Percentiles rank a stretch among this genome's conserved stretches.
Conservation (phyloP, 1,140 invertebrate species). For the Drosophila azteca region DNA sequence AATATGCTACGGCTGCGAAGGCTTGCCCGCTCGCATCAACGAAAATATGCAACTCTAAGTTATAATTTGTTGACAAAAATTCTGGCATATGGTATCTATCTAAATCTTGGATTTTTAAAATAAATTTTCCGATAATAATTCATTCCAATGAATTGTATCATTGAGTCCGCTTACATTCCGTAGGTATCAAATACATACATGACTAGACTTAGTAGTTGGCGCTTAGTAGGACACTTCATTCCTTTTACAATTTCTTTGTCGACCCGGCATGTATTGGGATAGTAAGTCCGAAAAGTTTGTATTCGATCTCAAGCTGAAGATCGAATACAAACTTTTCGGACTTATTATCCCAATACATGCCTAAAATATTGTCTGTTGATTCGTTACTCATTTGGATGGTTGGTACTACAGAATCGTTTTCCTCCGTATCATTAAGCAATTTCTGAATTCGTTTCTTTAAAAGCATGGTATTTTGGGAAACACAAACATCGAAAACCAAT, state of each 20-base stretch:
- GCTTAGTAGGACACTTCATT: slow-evolving; percentile 21
- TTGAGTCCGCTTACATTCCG: slow-evolving; percentile 12
- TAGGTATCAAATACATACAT: slow-evolving; percentile 45
- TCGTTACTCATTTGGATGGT: too few species aligned
- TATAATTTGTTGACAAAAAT: not conserved
- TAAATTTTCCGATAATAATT: too few species aligned
- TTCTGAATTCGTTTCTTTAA: too few species aligned
- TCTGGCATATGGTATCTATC: too few species aligned
- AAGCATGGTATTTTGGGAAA: too few species aligned
- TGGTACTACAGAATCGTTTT: too few species aligned
- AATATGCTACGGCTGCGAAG: not conserved
- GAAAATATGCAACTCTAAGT: not conserved
- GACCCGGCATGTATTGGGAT: too few species aligned
- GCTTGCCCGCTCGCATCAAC: not conserved
- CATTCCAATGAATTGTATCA: not conserved
- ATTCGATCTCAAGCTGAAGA: too few species aligned
- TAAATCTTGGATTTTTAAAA: too few species aligned
- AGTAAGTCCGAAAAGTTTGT: too few species aligned
- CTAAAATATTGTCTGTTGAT: slow-evolving; percentile 16
- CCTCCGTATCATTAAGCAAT: too few species aligned
- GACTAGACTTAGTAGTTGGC: slow-evolving; percentile 24
- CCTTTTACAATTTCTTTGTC: slow-evolving; percentile 39
- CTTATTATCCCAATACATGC: slow-evolving; percentile 23
- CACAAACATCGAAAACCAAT: too few species aligned
- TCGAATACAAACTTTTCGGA: slow-evolving; percentile 23